phyloP scores from a whole-genome alignment of 2,113 vertebrate species.

The Acinonyx jubatus region DNA sequence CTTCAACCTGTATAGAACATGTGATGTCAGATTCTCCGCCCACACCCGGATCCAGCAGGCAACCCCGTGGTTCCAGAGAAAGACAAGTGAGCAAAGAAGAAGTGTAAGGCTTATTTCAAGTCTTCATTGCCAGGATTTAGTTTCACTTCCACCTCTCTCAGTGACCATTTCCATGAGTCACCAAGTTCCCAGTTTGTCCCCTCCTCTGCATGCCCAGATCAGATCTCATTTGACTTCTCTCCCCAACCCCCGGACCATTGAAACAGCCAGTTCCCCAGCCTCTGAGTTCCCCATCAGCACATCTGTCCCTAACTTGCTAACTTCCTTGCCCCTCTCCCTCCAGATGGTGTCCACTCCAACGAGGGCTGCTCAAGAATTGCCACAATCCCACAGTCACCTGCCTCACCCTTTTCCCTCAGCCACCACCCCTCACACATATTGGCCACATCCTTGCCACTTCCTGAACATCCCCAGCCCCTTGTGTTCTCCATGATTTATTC shows the following conservation, averaged over 20 bases:
- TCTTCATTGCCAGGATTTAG: neutral
- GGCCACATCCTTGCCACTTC: neutral
- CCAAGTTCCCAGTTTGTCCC: neutral
- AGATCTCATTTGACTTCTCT: neutral
- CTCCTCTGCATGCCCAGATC: neutral
- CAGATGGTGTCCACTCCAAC: neutral
- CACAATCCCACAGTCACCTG: neutral
- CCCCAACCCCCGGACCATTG: neutral
- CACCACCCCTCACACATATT: neutral
- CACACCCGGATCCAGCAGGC: neutral
- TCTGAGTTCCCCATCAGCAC: neutral
- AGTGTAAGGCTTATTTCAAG: neutral
- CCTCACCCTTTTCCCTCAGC: neutral
- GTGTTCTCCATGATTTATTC: too few species aligned
- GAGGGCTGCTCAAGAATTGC: neutral
- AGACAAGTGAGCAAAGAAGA: neutral
- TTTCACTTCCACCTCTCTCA: neutral
- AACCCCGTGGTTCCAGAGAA: fast-evolving
- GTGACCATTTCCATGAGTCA: neutral
- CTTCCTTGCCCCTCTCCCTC: neutral
- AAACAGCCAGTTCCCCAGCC: neutral
- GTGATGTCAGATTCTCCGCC: neutral
- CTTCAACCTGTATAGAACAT: neutral
- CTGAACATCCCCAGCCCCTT: too few species aligned
- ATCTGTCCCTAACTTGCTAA: neutral